A percentile compares a stretch with the other conserved stretches of the same genome.
phyloP scores from a whole-genome alignment of 2,113 vertebrate genomes.

The Aviceda subcristata region DNA sequence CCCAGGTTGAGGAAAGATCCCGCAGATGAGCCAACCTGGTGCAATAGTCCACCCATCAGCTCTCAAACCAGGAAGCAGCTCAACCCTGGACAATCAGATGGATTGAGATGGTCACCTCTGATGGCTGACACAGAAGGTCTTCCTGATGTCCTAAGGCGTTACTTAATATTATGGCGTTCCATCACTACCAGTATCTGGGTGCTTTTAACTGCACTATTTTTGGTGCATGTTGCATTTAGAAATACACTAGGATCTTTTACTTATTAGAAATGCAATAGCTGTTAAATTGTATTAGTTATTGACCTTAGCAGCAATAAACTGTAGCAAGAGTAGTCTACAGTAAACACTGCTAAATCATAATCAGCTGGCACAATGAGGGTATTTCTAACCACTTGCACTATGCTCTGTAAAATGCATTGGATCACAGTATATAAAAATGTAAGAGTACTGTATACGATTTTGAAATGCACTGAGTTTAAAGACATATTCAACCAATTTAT shows the following conservation, averaged over 20 bases:
- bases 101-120: rapidly evolving
- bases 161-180: neutral
- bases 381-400: neutral
- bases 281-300: conserved; percentile 61
- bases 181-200: neutral
- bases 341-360: conserved; percentile 24
- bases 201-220: neutral
- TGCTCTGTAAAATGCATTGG: neutral
- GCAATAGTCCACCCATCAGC: rapidly evolving
- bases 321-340: neutral
- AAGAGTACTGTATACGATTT: neutral
- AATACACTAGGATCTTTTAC: neutral
- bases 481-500: conserved; percentile 26
- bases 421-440: neutral
- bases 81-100: neutral
- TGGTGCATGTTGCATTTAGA: neutral
- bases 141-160: neutral
- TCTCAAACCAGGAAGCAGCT: neutral
- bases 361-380: neutral
- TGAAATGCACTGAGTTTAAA: conserved; percentile 40
- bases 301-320: conserved; percentile 46
- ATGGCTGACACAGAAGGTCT: neutral
- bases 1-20: neutral
- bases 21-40: neutral
- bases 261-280: conserved; percentile 38